Evolutionary conservation across 2,888 invertebrate species (phyloP), one percentile per base, ranked within the genome.

Genomic region (Gisinianus flammeolus): DNA sequence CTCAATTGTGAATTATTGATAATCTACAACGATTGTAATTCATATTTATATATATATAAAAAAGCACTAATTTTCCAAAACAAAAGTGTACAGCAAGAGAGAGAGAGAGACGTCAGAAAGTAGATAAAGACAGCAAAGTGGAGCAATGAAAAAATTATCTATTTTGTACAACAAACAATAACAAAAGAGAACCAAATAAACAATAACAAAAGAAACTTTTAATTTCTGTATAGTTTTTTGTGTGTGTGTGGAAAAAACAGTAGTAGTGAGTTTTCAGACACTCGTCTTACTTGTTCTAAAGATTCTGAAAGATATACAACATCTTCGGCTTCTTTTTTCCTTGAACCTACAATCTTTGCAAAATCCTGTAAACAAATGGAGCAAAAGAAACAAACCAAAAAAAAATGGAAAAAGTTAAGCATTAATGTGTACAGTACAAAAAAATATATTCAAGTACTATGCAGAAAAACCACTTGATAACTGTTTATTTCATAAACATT

Each of bases 261-360:
- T 44, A 44, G n/a, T 22, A 52, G 16, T 54, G n/a, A 12, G 16
- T 54, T 62, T 22, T 22, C 22, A 62, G 26, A 62, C 19, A 62
- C 62, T 62, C 10, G 19, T 62, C 93, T 93, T 93, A 93, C 93
- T 93, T 93, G 93, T 88, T 93, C 93, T 89, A 93, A 91, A 86
- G 92, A 91, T 89, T 93, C 93, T 87, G 93, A 91, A 88, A 93
- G 90, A 86, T 89, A 89, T 87, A 92, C 90, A 87, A 93, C 90
- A 87, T 92, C 92, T 88, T 91, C 91, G 88, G 93, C 88, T 87
- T 92, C 92, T 88, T 90, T 90, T 87, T 90, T 91, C 87, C 91
- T 91, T 86, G 90, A 90, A 88, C 93, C 92, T 88, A 92, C 90
- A 87, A 90, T 88, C 90, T 91, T 93, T 90, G 90, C 89, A 87